Evolutionary conservation across 2,797 vertebrate species (phyloP).

Genomic region (Enteromius treurensis): DNA sequence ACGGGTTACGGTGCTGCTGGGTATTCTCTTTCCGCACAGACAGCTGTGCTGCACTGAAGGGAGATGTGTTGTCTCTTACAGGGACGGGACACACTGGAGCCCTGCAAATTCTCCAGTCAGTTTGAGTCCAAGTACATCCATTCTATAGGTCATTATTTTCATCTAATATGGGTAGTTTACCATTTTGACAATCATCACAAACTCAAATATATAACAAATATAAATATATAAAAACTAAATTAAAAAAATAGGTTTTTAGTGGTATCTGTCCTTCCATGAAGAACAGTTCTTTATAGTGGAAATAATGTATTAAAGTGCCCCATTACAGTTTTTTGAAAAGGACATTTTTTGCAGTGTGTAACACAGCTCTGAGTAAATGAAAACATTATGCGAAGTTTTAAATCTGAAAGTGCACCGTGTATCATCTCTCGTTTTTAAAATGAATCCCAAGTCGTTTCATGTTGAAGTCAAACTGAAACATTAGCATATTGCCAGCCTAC

Average conservation of each 20-base stretch:
- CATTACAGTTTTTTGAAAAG: no score
- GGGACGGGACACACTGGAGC: slow-evolving; percentile 52
- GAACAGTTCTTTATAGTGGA: background rate
- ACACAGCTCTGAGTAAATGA: no score
- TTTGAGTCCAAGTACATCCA: slow-evolving; percentile 22
- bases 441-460: no score
- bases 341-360: no score
- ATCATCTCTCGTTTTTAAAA: no score
- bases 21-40: slow-evolving; percentile 79
- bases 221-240: background rate
- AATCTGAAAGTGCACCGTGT: no score
- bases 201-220: background rate
- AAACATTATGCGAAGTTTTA: no score
- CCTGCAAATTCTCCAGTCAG: slow-evolving; percentile 20
- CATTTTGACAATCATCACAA: background rate
- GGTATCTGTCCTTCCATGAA: background rate
- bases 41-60: slow-evolving; percentile 54
- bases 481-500: no score
- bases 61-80: slow-evolving; percentile 57
- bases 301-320: background rate
- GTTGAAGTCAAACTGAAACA: no score
- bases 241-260: no score
- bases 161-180: background rate
- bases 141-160: background rate
- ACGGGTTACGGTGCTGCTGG: slow-evolving; percentile 66